Evolutionary conservation across 1,140 invertebrate genomes (phyloP).

Genomic region (Heliconius hermathena): DNA sequence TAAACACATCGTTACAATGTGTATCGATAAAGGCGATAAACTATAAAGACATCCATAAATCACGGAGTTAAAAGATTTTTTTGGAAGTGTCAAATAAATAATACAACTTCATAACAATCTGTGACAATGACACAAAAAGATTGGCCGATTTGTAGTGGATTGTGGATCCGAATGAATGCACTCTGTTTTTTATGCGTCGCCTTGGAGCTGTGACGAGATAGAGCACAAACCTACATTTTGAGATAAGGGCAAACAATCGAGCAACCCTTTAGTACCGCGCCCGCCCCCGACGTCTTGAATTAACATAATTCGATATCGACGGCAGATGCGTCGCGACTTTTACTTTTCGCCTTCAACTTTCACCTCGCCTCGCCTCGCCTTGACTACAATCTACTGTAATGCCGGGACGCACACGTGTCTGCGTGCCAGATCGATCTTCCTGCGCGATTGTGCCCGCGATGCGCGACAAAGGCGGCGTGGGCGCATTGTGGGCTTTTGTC

Average conservation of each 20-base stretch:
- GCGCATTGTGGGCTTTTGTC: slow-evolving; percentile 75
- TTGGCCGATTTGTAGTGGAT: slow-evolving; percentile 75
- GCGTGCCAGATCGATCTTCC: slow-evolving; percentile 61
- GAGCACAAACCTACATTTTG: slow-evolving; percentile 60
- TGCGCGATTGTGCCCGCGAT: slow-evolving; percentile 65
- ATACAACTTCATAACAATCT: slow-evolving; percentile 59
- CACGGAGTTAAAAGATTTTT: slow-evolving; percentile 54
- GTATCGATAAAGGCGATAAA: slow-evolving; percentile 43
- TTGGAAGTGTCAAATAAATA: slow-evolving; percentile 65
- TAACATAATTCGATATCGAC: slow-evolving; percentile 66
- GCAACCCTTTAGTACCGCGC: slow-evolving; percentile 48
- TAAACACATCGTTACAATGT: slow-evolving; percentile 30
- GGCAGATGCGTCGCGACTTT: slow-evolving; percentile 72
- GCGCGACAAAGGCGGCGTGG: slow-evolving; percentile 65
- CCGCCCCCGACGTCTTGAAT: slow-evolving; percentile 51
- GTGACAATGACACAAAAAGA: slow-evolving; percentile 64
- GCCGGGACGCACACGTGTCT: slow-evolving; percentile 60
- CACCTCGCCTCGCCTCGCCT: slow-evolving; percentile 63
- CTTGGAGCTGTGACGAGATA: slow-evolving; percentile 43
- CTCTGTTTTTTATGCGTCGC: slow-evolving; percentile 54
- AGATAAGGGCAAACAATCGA: slow-evolving; percentile 62
- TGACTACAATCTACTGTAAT: no score
- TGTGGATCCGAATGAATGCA: slow-evolving; percentile 59
- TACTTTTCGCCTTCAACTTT: slow-evolving; percentile 78
- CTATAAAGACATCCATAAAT: slow-evolving; percentile 60